These are phyloP conservation scores for Drosophila repletoides DNA, from an alignment of 1,140 invertebrate species.

Conservation along the genomic window DNA sequence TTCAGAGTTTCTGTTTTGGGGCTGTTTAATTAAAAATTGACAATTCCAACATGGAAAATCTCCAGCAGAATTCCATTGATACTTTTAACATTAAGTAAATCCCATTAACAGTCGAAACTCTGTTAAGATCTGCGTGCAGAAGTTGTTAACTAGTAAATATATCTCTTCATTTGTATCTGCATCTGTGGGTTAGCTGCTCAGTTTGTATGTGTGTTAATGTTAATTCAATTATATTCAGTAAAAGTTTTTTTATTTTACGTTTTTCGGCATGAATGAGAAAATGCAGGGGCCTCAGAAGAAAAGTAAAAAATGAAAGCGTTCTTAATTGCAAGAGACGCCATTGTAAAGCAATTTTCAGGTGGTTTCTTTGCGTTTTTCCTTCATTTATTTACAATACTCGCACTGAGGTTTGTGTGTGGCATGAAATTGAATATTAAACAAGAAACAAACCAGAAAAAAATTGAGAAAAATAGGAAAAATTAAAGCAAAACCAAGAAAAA, in stretches of 20 bases:
- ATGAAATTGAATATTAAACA: slow-evolving; percentile 48
- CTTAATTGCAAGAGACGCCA: slow-evolving; percentile 67
- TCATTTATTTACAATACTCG: slow-evolving; percentile 44
- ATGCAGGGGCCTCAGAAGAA: slow-evolving; percentile 28
- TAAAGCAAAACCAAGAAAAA: slow-evolving; percentile 8
- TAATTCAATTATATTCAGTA: slow-evolving; percentile 78
- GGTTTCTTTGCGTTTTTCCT: slow-evolving; percentile 7
- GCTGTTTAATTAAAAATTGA: not conserved
- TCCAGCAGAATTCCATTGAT: not conserved
- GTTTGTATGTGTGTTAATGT: slow-evolving; percentile 45
- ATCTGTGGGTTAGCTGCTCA: slow-evolving; percentile 1
- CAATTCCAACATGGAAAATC: not conserved
- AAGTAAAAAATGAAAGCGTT: slow-evolving; percentile 76
- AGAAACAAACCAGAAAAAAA: slow-evolving; percentile 13
- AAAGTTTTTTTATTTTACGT: slow-evolving; percentile 56
- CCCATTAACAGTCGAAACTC: not conserved
- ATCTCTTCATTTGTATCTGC: slow-evolving; percentile 11
- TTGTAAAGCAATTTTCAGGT: slow-evolving; percentile 47
- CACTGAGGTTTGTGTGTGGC: slow-evolving; percentile 25
- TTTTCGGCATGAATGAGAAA: slow-evolving; percentile 55
- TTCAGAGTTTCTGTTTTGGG: not conserved
- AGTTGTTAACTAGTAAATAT: not conserved
- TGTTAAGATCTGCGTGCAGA: slow-evolving; percentile 29
- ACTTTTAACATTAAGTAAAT: not conserved
- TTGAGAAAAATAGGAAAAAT: not conserved